Evolutionary conservation across 1,140 invertebrate genomes (phyloP).

Genomic region (Leptonema lineaticorne): DNA sequence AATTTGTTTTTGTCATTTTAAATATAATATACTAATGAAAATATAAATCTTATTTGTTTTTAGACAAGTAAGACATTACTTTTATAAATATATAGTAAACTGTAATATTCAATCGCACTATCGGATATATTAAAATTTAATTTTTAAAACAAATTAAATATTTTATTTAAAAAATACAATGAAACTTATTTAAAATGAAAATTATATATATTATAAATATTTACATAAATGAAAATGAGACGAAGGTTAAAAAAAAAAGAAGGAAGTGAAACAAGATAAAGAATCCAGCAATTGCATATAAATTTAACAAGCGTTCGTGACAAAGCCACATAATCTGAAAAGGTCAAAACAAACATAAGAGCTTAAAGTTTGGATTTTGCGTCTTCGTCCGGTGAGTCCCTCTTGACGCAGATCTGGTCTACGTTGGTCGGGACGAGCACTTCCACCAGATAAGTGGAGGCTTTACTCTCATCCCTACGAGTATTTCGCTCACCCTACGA

Average conservation of each 20-base stretch:
- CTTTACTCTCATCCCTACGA: background rate
- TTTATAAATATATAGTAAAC: too few relatives aligned
- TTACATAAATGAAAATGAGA: background rate
- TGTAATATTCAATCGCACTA: too few relatives aligned
- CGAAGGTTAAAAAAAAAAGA: background rate
- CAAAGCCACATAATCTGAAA: slow-evolving; percentile 14
- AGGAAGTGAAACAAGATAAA: background rate
- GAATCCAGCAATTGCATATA: slow-evolving; percentile 1
- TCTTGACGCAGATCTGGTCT: slow-evolving; percentile 12
- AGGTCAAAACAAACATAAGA: slow-evolving; percentile 9
- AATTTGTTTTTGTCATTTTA: too few relatives aligned
- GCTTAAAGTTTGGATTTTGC: slow-evolving; percentile 14
- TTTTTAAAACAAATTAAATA: too few relatives aligned
- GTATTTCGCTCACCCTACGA: background rate
- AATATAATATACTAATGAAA: too few relatives aligned
- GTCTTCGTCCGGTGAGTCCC: slow-evolving; percentile 4
- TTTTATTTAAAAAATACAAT: too few relatives aligned
- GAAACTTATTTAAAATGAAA: slow-evolving; percentile 1
- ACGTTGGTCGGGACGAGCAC: background rate
- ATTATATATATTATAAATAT: background rate
- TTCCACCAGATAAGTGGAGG: slow-evolving; percentile 12
- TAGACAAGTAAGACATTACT: too few relatives aligned
- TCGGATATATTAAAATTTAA: too few relatives aligned
- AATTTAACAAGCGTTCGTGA: slow-evolving; percentile 1
- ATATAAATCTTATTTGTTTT: too few relatives aligned